Evolutionary conservation across 2,888 invertebrate genomes (phyloP), one percentile per base, ranked within the genome.

Genomic region (Drosophila monieri): DNA sequence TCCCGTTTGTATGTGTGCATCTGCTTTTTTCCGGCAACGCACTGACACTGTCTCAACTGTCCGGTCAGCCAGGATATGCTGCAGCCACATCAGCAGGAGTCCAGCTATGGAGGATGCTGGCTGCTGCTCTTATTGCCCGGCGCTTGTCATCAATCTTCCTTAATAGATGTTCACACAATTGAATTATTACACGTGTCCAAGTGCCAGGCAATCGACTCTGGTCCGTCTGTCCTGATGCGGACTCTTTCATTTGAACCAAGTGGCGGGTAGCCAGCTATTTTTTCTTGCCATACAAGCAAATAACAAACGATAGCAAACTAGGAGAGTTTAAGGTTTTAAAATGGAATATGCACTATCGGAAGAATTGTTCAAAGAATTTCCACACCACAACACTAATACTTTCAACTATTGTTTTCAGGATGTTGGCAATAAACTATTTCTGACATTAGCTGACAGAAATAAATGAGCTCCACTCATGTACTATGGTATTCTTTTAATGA

Each of bases 81-180:
- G 68, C 72, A 72, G 51, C 70, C 39, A 41, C 39, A 41, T 41
- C 39, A 41, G 39, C 39, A 51, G 51, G 61, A 46, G 32, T 15
- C 48, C 25, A 25, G 35, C 48, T 21, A 25, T 18, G 43, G 43
- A 43, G 43, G 43, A 43, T 43, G 21, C 43, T 12, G 43, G 21
- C 21, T 21, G 44, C 58, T 64, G 27, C 41, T 48, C 66, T 47
- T 39, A 52, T 44, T 70, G 61, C 62, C 57, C 68, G 41, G 49
- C 62, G 77, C 70, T 76, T 81, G 88, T 86, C 89, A 89, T 89
- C 89, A 89, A 89, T 89, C 89, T 89, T 89, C 80, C 83, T 88
- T 88, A 89, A 89, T 89, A 88, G 88, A 88, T 81, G 80, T 88
- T 88, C 84, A 85, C 80, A 88, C 89, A 89, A 88, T 88, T 89